Evolutionary conservation across 2,113 vertebrate genomes (phyloP).

Genomic region (Vulpes ferrilata): DNA sequence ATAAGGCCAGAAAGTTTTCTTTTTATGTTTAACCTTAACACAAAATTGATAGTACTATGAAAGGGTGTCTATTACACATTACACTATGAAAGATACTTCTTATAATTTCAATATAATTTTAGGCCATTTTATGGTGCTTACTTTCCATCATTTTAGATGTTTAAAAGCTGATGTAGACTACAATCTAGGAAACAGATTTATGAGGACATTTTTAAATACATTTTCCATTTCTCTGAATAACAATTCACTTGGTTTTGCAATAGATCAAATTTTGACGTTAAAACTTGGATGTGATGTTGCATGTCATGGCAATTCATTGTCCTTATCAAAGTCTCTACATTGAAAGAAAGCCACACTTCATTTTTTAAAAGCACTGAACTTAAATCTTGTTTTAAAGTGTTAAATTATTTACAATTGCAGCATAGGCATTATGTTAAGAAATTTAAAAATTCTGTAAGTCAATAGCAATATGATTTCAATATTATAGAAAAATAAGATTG

Average conservation of each 20-base stretch:
- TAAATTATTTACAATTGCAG: neutral
- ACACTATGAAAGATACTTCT: neutral
- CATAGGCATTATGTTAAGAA: neutral
- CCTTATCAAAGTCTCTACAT: conserved; percentile 12
- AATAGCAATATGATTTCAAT: neutral
- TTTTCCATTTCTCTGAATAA: conserved; percentile 68
- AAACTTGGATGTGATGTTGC: neutral
- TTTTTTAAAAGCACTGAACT: neutral
- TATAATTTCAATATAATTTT: neutral
- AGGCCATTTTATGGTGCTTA: conserved; percentile 52
- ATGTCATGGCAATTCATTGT: neutral
- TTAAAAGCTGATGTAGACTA: conserved; percentile 35
- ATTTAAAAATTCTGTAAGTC: neutral
- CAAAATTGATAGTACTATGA: neutral
- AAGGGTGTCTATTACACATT: neutral
- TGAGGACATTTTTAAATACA: conserved; percentile 7
- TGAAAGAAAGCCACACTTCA: neutral
- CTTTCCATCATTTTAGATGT: conserved; percentile 55
- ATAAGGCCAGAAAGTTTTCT: neutral
- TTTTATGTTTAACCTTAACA: neutral
- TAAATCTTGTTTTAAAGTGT: neutral
- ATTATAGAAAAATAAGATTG: neutral
- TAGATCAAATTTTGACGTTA: conserved; percentile 60
- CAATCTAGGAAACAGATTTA: conserved; percentile 52
- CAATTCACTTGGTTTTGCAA: conserved; percentile 59